Evolutionary conservation across 2,797 vertebrate species (phyloP).

Genomic region (Onychomys leucogaster): DNA sequence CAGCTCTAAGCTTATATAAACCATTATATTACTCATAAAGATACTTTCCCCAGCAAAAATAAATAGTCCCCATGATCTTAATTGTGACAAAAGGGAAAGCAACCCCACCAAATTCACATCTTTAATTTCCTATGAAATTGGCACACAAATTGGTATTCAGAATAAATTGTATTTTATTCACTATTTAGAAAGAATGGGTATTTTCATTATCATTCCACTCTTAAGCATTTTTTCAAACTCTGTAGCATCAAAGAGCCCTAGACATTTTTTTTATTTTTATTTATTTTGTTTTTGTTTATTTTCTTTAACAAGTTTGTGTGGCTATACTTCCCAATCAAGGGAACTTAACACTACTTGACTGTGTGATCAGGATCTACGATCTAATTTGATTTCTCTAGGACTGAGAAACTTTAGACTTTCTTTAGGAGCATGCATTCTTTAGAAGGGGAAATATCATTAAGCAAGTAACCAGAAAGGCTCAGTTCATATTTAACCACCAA

Average conservation of each 20-base stretch:
- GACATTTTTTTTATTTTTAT: background rate
- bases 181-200: background rate
- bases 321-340: background rate
- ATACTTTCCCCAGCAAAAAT: background rate
- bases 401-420: background rate
- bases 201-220: background rate
- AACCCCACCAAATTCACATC: background rate
- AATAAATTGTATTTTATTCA: conserved; percentile 11
- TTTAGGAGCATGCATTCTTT: background rate
- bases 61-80: background rate
- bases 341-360: background rate
- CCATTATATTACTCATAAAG: background rate
- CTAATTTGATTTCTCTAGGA: background rate
- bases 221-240: background rate
- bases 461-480: background rate
- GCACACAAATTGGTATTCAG: background rate
- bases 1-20: background rate
- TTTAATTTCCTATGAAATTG: background rate
- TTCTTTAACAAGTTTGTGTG: background rate
- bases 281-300: too few species aligned
- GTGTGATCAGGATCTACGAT: background rate
- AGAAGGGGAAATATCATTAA: background rate
- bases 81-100: background rate
- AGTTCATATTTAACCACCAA: background rate
- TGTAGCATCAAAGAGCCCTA: background rate